These are phyloP conservation scores for Pyrocephalus nanus DNA, from an alignment of 2,797 vertebrate genomes.

Conservation along the genomic window DNA sequence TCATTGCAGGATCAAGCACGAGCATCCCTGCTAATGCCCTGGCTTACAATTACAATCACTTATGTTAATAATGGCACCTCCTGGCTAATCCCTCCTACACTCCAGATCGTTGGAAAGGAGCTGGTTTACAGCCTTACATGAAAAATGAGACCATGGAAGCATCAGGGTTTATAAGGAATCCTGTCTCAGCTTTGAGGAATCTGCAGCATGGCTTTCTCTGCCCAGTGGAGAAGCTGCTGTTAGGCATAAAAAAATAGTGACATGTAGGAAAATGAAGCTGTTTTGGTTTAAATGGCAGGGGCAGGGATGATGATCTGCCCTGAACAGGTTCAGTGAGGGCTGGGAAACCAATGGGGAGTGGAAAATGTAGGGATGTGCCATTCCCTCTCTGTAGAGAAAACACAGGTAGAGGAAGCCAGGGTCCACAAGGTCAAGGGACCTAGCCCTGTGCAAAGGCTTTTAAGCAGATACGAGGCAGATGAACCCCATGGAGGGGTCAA, in stretches of 20 bases:
- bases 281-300: neutral
- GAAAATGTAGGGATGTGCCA: neutral
- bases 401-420: neutral
- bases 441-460: fast-evolving
- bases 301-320: neutral
- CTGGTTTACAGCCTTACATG: neutral
- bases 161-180: neutral
- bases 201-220: neutral
- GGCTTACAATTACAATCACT: constrained; percentile 28
- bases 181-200: neutral
- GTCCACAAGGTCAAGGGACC: neutral
- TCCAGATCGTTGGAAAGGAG: neutral
- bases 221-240: neutral
- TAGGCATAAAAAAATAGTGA: neutral
- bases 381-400: neutral
- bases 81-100: neutral
- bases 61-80: constrained; percentile 9
- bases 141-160: neutral
- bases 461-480: neutral
- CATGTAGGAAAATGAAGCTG: fast-evolving
- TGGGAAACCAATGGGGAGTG: neutral
- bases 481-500: neutral
- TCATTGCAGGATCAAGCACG: neutral
- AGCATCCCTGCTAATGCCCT: neutral
- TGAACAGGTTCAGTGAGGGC: neutral